These are phyloP conservation scores for Gambelia wislizenii DNA, from an alignment of 2,797 vertebrate genomes.

Conservation along the genomic window DNA sequence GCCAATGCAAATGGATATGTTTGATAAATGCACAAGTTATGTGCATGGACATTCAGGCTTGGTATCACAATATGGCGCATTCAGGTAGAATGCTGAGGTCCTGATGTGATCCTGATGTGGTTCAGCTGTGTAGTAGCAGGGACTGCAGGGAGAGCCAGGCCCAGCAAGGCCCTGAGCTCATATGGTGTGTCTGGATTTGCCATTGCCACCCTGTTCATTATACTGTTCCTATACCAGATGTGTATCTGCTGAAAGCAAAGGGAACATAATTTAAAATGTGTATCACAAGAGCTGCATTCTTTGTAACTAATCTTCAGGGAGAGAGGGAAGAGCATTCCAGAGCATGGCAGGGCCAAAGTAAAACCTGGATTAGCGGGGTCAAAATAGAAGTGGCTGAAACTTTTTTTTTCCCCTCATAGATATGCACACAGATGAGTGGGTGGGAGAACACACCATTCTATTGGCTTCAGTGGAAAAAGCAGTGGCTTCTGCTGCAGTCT, in stretches of 20 bases:
- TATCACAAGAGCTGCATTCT: background rate
- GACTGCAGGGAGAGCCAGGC: background rate
- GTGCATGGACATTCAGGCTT: background rate
- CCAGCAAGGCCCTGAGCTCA: background rate
- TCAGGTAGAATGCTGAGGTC: background rate
- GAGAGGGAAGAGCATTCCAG: background rate
- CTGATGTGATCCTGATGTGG: background rate
- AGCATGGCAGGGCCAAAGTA: background rate
- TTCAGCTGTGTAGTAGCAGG: background rate
- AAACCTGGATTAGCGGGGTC: background rate
- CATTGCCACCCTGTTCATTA: background rate
- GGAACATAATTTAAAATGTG: background rate
- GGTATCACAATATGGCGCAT: background rate
- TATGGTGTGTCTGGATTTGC: background rate
- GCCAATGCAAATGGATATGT: background rate
- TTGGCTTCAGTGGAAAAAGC: too few relatives aligned
- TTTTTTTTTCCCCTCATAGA: background rate
- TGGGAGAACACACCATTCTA: too few relatives aligned
- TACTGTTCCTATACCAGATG: background rate
- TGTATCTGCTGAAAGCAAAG: background rate
- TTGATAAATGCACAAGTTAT: background rate
- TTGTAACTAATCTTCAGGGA: background rate
- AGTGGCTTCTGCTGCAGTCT: background rate
- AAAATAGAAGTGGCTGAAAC: background rate
- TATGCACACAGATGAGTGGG: background rate